A percentile compares a stretch with the other conserved stretches of the same genome.
Conservation (phyloP, 1,140 invertebrate genomes). For the Eufriesea mexicana region DNA sequence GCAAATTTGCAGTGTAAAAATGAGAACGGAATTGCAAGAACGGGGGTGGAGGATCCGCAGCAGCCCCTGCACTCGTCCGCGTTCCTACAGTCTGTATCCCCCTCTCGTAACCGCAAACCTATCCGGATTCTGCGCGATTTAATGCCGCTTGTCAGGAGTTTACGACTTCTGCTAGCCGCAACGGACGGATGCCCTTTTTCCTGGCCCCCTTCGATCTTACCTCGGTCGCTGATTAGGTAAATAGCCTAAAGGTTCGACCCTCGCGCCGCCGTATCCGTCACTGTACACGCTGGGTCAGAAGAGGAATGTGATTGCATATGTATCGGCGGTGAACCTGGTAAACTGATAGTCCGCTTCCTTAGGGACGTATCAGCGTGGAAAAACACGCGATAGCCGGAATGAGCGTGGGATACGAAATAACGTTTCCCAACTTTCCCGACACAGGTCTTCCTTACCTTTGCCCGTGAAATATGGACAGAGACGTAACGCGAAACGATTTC, state of each 20-base stretch:
- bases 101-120: slow-evolving; percentile 47
- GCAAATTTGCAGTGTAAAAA: not conserved
- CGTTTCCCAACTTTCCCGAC: slow-evolving; percentile 37
- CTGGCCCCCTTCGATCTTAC: slow-evolving; percentile 48
- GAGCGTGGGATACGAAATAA: slow-evolving; percentile 14
- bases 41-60: too few relatives aligned
- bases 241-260: slow-evolving; percentile 56
- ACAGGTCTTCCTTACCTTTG: not conserved
- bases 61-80: not conserved
- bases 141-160: slow-evolving; percentile 61
- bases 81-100: slow-evolving; percentile 1
- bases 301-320: slow-evolving; percentile 47
- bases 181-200: slow-evolving; percentile 51
- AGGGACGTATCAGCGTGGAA: slow-evolving; percentile 39
- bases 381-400: slow-evolving; percentile 29
- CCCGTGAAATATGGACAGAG: slow-evolving; percentile 2
- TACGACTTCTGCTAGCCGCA: slow-evolving; percentile 56
- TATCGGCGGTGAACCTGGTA: slow-evolving; percentile 35
- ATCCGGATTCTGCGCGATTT: slow-evolving; percentile 62
- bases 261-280: slow-evolving; percentile 51
- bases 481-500: not conserved
- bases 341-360: slow-evolving; percentile 44
- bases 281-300: slow-evolving; percentile 24
- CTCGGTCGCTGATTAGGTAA: slow-evolving; percentile 65
- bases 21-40: not conserved